Percentiles rank a stretch among this genome's conserved stretches.
phyloP scores from a whole-genome alignment of 2,113 vertebrate genomes.

The Tretioscincus oriximinensis region DNA sequence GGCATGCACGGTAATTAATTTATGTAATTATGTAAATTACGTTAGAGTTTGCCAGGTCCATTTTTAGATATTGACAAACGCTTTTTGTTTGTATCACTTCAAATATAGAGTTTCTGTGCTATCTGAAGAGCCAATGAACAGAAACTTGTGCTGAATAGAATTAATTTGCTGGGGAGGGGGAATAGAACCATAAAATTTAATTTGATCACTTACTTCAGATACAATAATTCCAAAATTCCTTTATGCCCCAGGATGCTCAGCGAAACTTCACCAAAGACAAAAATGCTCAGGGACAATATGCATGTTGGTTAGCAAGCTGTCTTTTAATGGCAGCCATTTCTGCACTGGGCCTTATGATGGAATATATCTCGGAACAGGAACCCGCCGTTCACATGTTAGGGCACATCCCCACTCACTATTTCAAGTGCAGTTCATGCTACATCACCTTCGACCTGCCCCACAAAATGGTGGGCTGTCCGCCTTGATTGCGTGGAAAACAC shows the following conservation, averaged over 20 bases:
- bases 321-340: neutral
- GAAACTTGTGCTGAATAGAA: conserved; percentile 30
- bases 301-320: conserved; percentile 15
- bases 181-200: conserved; percentile 14
- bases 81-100: neutral
- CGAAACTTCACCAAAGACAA: conserved; percentile 17
- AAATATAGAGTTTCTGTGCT: neutral
- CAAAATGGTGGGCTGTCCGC: too few species aligned
- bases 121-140: conserved; percentile 11
- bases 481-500: too few species aligned
- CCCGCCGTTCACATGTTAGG: too few species aligned
- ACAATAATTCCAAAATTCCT: neutral
- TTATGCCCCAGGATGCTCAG: conserved; percentile 7
- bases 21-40: neutral
- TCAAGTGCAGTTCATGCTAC: too few species aligned
- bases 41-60: neutral
- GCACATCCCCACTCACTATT: too few species aligned
- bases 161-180: conserved; percentile 20
- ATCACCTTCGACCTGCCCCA: too few species aligned
- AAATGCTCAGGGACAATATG: conserved; percentile 12
- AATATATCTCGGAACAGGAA: too few species aligned
- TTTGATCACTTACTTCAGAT: neutral
- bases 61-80: neutral
- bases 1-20: too few species aligned
- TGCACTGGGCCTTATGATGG: too few species aligned